phyloP scores from a whole-genome alignment of 2,113 vertebrate species.

The Mormyrus iriodes region DNA sequence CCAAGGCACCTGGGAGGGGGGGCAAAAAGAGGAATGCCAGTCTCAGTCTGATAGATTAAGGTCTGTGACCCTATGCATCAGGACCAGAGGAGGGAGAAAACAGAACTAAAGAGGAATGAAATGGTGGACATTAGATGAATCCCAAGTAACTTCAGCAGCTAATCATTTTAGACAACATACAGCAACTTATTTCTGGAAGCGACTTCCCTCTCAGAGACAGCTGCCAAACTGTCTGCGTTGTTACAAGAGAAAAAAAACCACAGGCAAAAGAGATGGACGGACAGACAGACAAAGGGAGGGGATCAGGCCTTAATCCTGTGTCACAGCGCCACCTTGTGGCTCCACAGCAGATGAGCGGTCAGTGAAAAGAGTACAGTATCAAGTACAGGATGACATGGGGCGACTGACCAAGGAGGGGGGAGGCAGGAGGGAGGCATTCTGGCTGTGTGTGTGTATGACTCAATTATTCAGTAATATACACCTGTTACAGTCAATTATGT shows the following conservation, averaged over 20 bases:
- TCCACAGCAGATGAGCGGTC: background rate
- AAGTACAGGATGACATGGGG: background rate
- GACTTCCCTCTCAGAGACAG: background rate
- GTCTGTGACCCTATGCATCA: background rate
- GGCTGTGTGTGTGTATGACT: background rate
- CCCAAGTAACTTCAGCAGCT: background rate
- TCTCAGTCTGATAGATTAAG: background rate
- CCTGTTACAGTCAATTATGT: background rate
- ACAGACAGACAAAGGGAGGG: background rate
- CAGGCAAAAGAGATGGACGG: background rate
- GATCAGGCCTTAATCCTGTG: background rate
- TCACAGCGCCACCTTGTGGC: background rate
- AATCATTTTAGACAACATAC: background rate
- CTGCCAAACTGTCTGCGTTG: background rate
- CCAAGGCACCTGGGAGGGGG: conserved; percentile 75
- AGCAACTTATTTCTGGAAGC: background rate
- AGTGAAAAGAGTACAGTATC: background rate
- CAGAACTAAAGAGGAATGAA: background rate
- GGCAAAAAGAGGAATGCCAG: background rate
- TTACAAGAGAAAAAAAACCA: background rate
- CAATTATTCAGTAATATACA: background rate
- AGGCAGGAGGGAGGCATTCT: background rate
- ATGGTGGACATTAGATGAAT: background rate
- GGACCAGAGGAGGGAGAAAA: background rate
- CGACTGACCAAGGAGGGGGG: background rate